Conservation (phyloP, 1,140 invertebrate species). For the Calephelis virginiensis region DNA sequence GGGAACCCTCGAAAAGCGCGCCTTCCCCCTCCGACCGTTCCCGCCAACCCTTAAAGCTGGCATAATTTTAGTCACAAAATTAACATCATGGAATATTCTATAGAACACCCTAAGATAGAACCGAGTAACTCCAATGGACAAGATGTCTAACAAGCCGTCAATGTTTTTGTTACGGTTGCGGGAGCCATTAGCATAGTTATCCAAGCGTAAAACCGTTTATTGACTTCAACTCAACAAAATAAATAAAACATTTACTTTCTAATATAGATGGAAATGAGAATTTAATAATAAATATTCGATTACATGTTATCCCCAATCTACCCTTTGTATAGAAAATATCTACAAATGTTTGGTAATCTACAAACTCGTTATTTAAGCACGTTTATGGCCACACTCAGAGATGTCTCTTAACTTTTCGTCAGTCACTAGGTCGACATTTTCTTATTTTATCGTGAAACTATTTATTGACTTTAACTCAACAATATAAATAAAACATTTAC, state of each 20-base stretch:
- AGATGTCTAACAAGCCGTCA: slow-evolving; percentile 31
- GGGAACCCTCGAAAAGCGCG: no score
- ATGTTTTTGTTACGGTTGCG: slow-evolving; percentile 48
- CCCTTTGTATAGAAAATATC: no score
- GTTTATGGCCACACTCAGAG: no score
- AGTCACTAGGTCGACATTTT: no score
- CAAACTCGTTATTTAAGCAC: no score
- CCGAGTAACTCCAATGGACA: slow-evolving; percentile 15
- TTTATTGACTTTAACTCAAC: no score
- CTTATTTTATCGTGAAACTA: no score
- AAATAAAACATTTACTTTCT: slow-evolving; percentile 13
- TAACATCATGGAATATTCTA: not conserved
- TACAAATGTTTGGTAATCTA: no score
- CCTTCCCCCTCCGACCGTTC: no score
- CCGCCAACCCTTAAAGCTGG: not conserved
- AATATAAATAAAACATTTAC: no score
- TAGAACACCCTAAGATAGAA: no score
- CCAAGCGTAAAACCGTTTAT: slow-evolving; percentile 55
- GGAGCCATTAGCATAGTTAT: slow-evolving; percentile 55
- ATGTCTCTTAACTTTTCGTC: no score
- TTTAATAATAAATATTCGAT: slow-evolving; percentile 15
- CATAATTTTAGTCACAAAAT: not conserved
- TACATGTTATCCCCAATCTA: not conserved
- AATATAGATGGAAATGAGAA: slow-evolving; percentile 15
- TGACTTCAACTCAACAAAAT: slow-evolving; percentile 30